Base-by-base conservation (phyloP, 2,113 vertebrate genomes). In the Engraulis encrasicolus region DNA sequence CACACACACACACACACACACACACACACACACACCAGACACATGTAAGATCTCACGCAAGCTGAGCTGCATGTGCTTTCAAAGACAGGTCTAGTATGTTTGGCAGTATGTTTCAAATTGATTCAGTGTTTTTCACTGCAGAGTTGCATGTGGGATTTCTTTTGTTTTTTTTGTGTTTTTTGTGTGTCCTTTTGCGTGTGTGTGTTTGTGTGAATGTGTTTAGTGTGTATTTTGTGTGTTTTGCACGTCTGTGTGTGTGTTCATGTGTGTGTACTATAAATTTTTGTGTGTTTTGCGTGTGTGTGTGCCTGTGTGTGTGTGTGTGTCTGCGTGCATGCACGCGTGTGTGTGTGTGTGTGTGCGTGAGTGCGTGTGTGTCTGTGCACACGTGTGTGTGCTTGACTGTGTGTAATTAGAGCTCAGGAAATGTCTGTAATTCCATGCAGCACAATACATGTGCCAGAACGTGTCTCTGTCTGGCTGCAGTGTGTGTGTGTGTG, bases 381-480 rank as follows among this genome's bases (percentile, higher is more conserved):
- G 54, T 23, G 12, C n/a, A 23, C 14, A 12, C 11, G 54, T 23
- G 54, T 61, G 54, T 61, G 54, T 61, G 54, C 27, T 4, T 23
- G n/a, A 5, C 6, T 61, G 58, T 66, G 58, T 66, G 58, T 66
- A 66, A 66, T 66, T 66, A 66, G 23, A 66, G 31, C 58, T 23
- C 58, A 66, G 58, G 58, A 66, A 66, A 66, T 66, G 58, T 66
- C 58, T 66, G 58, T 66, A 66, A 66, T 66, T 66, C 58, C 58
- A 66, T 66, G 58, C n/a, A n/a, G n/a, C 58, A 66, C 58, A 66
- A 66, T 66, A 66, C 58, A 66, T 66, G 58, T 66, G 58, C 58
- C 58, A 66, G 58, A 66, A 66, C 58, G 58, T 27, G 23, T 66
- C 58, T 66, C 9, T n/a, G n/a, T n/a, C n/a, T n/a, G n/a, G n/a